Conservation (phyloP, 2,888 invertebrate genomes). For the Portevinia maculata region DNA sequence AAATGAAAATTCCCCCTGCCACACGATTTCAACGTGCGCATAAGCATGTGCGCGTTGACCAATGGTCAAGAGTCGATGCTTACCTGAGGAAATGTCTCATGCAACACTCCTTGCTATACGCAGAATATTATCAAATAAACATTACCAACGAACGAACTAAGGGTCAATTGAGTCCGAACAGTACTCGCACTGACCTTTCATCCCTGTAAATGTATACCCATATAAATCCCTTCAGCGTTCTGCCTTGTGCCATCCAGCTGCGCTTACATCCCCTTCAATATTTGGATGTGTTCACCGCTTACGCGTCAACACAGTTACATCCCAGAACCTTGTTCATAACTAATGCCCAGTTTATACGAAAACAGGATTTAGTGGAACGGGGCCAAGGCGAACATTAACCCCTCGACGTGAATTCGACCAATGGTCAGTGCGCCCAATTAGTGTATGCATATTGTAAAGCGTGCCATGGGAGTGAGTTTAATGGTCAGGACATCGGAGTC, state of each 20-base stretch:
- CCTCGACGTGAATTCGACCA: slow-evolving; percentile 64
- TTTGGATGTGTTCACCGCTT: slow-evolving; percentile 64
- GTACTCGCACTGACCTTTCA: slow-evolving; percentile 69
- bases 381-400: slow-evolving; percentile 63
- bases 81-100: slow-evolving; percentile 20
- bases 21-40: slow-evolving; percentile 45
- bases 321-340: slow-evolving; percentile 64
- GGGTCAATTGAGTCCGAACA: slow-evolving; percentile 71
- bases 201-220: slow-evolving; percentile 37
- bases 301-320: slow-evolving; percentile 71
- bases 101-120: slow-evolving; percentile 49
- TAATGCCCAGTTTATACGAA: slow-evolving; percentile 49
- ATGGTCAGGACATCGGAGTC: slow-evolving; percentile 55
- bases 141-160: slow-evolving; percentile 63
- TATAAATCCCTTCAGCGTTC: neutral
- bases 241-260: slow-evolving; percentile 45
- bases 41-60: slow-evolving; percentile 77
- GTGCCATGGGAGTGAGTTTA: slow-evolving; percentile 68
- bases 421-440: slow-evolving; percentile 60
- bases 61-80: slow-evolving; percentile 81
- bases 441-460: slow-evolving; percentile 47
- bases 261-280: slow-evolving; percentile 42
- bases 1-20: slow-evolving; percentile 24
- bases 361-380: slow-evolving; percentile 62
- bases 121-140: slow-evolving; percentile 72